Base-by-base conservation (phyloP, 2,113 vertebrate genomes). In the Panthera uncia region DNA sequence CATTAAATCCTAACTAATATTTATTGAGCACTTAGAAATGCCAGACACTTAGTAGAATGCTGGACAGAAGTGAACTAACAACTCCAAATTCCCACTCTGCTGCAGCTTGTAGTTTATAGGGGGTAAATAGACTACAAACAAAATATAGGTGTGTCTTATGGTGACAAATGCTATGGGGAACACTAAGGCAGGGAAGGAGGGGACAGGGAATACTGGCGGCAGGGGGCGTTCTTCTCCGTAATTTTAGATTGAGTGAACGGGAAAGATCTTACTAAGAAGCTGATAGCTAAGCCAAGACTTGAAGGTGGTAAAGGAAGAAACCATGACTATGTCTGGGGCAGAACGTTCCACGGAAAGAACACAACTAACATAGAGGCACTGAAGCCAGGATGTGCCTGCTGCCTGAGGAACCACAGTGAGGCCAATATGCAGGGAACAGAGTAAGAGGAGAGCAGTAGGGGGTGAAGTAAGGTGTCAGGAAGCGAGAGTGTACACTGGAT, bases 231-330 rank as follows among this genome's bases (percentile, higher is more conserved):
- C 29, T 96, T 94, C 2, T 27, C 45, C 23, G 16, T 41, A 16
- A 81, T 80, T 94, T 95, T 84, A 97, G 83, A 93, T 25, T 76
- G 18, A 21, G 55, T 63, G 18, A 45, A 74, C n/a, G 85, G 71
- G 27, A n/a, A 92, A 96, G 25, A 79, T 38, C 80, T 95, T 92
- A 92, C n/a, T 50, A 69, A 92, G 63, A 86, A 94, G 71, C 29
- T 57, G 48, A 19, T 88, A 93, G 36, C 25, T 93, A 96, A 88
- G 68, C 68, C 85, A 81, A 66, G 81, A 74, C 25, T 8, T 92
- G 74, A 94, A 91, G 69, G 87, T 89, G 45, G 80, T 76, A 33
- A 93, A 76, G 84, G 31, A 76, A 95, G 6, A 94, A 87, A 23
- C 12, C 81, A 73, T 33, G 57, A 91, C 87, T 66, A 78, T 25